Evolutionary conservation across 2,888 invertebrate genomes (phyloP), one percentile per base, ranked within the genome.

Genomic region (Apotomis capreana): DNA sequence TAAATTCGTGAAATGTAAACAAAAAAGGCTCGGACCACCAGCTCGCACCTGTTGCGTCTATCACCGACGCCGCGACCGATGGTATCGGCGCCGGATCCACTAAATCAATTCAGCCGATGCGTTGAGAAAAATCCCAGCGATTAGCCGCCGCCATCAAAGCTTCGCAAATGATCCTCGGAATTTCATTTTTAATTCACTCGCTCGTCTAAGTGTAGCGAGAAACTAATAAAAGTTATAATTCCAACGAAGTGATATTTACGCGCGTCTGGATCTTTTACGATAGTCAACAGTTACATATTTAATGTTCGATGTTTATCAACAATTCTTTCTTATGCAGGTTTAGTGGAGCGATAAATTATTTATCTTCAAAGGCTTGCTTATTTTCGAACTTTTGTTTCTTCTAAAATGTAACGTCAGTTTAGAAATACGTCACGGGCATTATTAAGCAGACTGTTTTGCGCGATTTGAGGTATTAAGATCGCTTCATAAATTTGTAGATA

Each of bases 271-370:
- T 90, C 86, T 84, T 88, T 93, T 92, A 93, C 83, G 91, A 92
- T 91, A 88, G 87, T 89, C 91, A 91, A 91, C 92, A 91, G 93
- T 93, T 92, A 92, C 91, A 92, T 92, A 92, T 92, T 92, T 91
- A 91, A 92, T 92, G 90, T 90, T 89, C 91, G 89, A 91, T 92
- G 93, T 93, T 92, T 93, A 93, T 93, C 92, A 93, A 92, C 92
- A 93, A 89, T 92, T 92, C 90, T 92, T 93, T 92, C 92, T 92
- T 91, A 91, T 91, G 87, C 90, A 90, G 89, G 89, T 91, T 92
- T 92, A 93, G 89, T 91, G 90, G 81, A 70, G 89, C 88, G 81
- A 87, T 93, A 92, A 93, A 92, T 92, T 91, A 92, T 90, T 89
- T 90, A 89, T 91, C 92, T 89, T 93, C 92, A 93, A 93, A 93